Conservation (phyloP, 1,140 invertebrate genomes). For the Nasonia vitripennis region DNA sequence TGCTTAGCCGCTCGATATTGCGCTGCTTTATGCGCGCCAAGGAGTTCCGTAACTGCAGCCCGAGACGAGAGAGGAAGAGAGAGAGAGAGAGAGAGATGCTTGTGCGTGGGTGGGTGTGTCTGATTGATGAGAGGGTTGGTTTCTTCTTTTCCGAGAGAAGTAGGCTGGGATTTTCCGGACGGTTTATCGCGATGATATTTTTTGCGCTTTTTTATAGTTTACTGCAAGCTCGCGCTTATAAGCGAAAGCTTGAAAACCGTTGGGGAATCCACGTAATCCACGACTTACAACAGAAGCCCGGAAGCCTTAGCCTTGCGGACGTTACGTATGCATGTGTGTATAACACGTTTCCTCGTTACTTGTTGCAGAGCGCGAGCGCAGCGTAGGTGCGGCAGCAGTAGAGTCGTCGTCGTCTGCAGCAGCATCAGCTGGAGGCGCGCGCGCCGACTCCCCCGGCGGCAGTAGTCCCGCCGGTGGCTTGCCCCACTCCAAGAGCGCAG, state of each 20-base stretch:
- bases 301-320: too few relatives aligned
- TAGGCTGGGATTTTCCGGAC: background rate
- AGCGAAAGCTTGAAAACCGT: background rate
- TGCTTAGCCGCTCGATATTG: slow-evolving; percentile 30
- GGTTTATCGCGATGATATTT: background rate
- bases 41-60: background rate
- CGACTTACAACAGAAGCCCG: background rate
- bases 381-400: slow-evolving; percentile 57
- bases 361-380: slow-evolving; percentile 68
- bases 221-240: background rate
- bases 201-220: too few relatives aligned
- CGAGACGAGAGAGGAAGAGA: background rate
- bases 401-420: slow-evolving; percentile 54
- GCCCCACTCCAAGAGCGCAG: slow-evolving; percentile 58
- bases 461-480: slow-evolving; percentile 59
- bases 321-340: too few relatives aligned
- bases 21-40: slow-evolving; percentile 17
- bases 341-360: slow-evolving; percentile 20
- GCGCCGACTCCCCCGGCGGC: slow-evolving; percentile 57
- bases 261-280: too few relatives aligned
- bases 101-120: background rate
- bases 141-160: background rate
- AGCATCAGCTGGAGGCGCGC: slow-evolving; percentile 17
- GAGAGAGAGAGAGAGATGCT: background rate
- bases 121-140: background rate